A percentile compares a stretch with the other conserved stretches of the same genome.
Conservation (phyloP, 1,140 invertebrate genomes). For the Cephus cinctus region DNA sequence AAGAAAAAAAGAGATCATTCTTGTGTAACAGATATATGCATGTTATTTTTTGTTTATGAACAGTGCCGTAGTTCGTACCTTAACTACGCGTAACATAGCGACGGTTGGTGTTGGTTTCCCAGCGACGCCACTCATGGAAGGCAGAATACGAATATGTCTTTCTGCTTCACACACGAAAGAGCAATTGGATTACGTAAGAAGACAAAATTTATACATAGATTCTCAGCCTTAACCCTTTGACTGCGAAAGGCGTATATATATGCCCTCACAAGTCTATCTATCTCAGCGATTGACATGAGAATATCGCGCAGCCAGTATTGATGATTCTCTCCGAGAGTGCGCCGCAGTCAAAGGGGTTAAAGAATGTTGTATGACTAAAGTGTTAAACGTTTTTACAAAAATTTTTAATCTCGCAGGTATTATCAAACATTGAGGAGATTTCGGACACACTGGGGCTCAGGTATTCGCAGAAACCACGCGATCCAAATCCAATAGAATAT, state of each 20-base stretch:
- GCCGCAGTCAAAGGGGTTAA: too few species aligned
- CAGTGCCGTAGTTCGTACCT: constrained; percentile 81
- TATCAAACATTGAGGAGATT: constrained; percentile 70
- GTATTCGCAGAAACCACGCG: constrained; percentile 67
- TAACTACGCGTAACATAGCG: constrained; percentile 82
- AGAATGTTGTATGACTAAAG: too few species aligned
- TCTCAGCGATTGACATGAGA: too few species aligned
- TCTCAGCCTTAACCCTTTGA: too few species aligned
- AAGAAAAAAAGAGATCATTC: not conserved
- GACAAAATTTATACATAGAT: too few species aligned
- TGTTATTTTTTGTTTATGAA: not conserved
- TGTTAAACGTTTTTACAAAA: constrained; percentile 6
- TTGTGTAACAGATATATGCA: not conserved
- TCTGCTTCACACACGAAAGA: constrained; percentile 95
- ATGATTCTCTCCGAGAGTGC: too few species aligned
- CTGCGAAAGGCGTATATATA: too few species aligned
- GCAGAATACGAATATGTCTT: constrained; percentile 92
- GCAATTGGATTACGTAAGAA: constrained; percentile 84
- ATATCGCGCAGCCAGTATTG: too few species aligned
- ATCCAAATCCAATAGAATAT: constrained; percentile 63
- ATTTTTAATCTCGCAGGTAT: constrained; percentile 51
- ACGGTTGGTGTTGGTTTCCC: constrained; percentile 97
- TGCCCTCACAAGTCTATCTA: too few species aligned
- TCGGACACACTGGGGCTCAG: constrained; percentile 70
- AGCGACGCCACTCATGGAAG: constrained; percentile 93